phyloP scores from a whole-genome alignment of 2,888 invertebrate species.

The Phorcus lineatus region DNA sequence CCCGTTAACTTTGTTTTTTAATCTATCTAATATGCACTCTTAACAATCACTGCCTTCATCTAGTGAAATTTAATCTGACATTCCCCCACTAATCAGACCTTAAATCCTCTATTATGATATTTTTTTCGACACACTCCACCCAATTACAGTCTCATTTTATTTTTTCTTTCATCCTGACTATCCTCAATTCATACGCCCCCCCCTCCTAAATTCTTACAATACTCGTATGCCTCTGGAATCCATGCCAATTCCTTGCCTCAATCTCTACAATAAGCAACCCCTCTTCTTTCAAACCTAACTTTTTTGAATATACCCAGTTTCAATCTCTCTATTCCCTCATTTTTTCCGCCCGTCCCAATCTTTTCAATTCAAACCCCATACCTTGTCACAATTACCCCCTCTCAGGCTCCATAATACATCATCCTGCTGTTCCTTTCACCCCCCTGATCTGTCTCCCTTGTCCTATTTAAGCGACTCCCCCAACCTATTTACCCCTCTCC shows the following conservation, averaged over 20 bases:
- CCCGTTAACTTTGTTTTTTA: too few relatives aligned
- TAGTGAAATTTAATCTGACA: too few relatives aligned
- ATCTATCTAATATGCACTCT: too few relatives aligned
- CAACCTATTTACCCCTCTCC: neutral
- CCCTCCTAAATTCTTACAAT: neutral
- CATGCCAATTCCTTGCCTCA: neutral
- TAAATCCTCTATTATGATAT: too few relatives aligned
- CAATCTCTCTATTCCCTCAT: conserved; percentile 4
- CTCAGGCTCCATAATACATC: neutral
- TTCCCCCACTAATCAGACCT: too few relatives aligned
- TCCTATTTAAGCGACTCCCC: neutral
- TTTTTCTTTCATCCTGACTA: too few relatives aligned
- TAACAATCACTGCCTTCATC: too few relatives aligned
- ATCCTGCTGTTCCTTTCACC: conserved; percentile 18
- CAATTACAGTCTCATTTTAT: too few relatives aligned
- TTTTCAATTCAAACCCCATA: neutral
- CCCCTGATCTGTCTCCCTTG: conserved; percentile 9
- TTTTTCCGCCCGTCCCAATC: neutral
- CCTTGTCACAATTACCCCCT: neutral
- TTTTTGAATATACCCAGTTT: neutral
- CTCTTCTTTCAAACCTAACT: too few relatives aligned
- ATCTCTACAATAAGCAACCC: too few relatives aligned
- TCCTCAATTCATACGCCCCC: neutral
- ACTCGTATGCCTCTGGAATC: neutral
- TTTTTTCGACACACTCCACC: too few relatives aligned